Conservation (phyloP, 1,140 invertebrate species). For the Eumaeus atala region DNA sequence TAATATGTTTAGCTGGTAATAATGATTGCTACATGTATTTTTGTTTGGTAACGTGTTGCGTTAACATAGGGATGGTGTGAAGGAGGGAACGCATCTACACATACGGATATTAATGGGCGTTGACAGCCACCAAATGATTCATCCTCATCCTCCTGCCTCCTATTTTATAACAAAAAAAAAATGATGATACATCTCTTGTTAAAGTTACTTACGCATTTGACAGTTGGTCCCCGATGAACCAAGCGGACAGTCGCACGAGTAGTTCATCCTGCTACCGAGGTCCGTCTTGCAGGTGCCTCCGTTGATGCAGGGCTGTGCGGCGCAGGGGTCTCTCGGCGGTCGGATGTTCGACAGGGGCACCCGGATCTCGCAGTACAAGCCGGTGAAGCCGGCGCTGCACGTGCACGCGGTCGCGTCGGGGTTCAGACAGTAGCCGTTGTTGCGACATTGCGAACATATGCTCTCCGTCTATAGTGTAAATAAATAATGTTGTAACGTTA, state of each 20-base stretch:
- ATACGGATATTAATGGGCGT: too few species aligned
- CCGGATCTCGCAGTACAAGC: conserved; percentile 81
- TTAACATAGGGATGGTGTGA: too few species aligned
- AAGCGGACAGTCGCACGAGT: conserved; percentile 85
- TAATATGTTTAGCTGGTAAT: too few species aligned
- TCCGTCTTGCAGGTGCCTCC: conserved; percentile 83
- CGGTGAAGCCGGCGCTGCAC: conserved; percentile 75
- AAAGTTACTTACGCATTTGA: conserved; percentile 78
- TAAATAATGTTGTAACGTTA: too few species aligned
- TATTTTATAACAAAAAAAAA: too few species aligned
- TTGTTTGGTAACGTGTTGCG: too few species aligned
- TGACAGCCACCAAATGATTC: too few species aligned
- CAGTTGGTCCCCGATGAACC: conserved; percentile 86
- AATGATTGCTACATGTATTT: too few species aligned
- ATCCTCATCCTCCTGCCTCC: too few species aligned
- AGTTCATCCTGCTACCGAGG: conserved; percentile 68
- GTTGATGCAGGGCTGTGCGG: conserved; percentile 84
- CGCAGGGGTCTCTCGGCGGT: conserved; percentile 74
- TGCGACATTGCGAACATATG: conserved; percentile 68
- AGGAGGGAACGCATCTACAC: too few species aligned
- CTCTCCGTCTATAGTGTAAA: conserved; percentile 26
- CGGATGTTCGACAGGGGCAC: conserved; percentile 42
- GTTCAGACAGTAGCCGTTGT: conserved; percentile 43
- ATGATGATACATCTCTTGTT: too few species aligned
- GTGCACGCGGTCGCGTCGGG: conserved; percentile 61